A percentile compares a stretch with the other conserved stretches of the same genome.
Conservation (phyloP, 2,888 invertebrate species). For the Lasioglossum vierecki region DNA sequence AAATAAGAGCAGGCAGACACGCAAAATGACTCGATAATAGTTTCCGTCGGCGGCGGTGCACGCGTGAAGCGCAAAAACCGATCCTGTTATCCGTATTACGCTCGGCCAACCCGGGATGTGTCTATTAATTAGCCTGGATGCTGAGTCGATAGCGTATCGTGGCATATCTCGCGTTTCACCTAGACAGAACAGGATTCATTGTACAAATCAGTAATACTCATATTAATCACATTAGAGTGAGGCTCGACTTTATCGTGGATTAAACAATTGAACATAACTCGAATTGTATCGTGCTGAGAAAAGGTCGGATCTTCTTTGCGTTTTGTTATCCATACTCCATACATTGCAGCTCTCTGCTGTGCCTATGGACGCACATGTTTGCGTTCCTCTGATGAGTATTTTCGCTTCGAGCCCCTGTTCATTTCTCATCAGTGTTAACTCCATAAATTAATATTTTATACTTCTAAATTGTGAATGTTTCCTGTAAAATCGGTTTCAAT, state of each 20-base stretch:
- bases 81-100: constrained; percentile 9
- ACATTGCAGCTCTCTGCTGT: no score
- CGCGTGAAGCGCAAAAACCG: constrained; percentile 2
- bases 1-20: constrained; percentile 8
- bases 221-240: no score
- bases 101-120: background rate
- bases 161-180: constrained; percentile 6
- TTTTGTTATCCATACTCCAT: no score
- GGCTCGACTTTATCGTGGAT: background rate
- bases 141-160: constrained; percentile 10
- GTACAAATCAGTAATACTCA: no score
- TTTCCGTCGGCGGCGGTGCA: constrained; percentile 4
- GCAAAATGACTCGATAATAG: constrained; percentile 7
- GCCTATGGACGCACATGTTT: no score
- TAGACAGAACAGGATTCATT: background rate
- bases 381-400: no score
- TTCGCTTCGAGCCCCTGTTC: no score
- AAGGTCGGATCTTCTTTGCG: no score
- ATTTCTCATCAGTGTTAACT: no score
- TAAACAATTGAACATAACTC: background rate
- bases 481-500: no score
- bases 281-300: background rate
- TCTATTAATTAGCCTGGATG: constrained; percentile 13
- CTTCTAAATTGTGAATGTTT: no score
- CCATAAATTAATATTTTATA: no score